Conservation (phyloP, 1,140 invertebrate genomes). For the Coelopa frigida region DNA sequence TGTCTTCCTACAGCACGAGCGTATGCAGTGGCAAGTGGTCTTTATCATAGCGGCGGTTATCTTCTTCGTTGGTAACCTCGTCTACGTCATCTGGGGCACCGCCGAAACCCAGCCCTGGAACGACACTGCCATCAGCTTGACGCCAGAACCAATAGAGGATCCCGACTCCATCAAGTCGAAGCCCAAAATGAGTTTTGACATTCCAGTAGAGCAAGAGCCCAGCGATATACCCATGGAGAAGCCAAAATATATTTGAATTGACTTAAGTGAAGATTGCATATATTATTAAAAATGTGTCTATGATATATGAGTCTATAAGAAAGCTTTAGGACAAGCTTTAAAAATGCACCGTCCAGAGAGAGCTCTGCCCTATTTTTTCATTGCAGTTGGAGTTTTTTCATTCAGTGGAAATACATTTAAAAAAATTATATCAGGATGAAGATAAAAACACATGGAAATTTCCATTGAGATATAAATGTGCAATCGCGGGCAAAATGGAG, state of each 20-base stretch:
- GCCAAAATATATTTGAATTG: neutral
- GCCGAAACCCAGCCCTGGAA: constrained; percentile 60
- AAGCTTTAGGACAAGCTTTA: too few relatives aligned
- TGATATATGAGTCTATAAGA: neutral
- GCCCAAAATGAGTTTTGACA: too few relatives aligned
- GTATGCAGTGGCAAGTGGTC: constrained; percentile 61
- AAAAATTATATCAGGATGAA: too few relatives aligned
- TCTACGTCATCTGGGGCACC: constrained; percentile 61
- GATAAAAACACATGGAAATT: too few relatives aligned
- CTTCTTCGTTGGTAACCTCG: constrained; percentile 59
- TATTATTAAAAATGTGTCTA: neutral
- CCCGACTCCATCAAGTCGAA: too few relatives aligned
- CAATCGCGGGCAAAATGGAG: too few relatives aligned
- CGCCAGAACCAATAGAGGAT: neutral
- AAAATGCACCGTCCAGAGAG: too few relatives aligned
- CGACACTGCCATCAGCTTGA: too few relatives aligned
- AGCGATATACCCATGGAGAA: neutral
- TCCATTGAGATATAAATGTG: too few relatives aligned
- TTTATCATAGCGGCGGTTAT: constrained; percentile 67
- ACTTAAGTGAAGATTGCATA: neutral
- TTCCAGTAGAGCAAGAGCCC: constrained; percentile 2
- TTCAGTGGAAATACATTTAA: too few relatives aligned
- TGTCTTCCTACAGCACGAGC: constrained; percentile 43
- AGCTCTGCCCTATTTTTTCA: too few relatives aligned
- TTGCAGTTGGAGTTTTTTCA: too few relatives aligned